These are phyloP conservation scores for Pedicia rivosa DNA, from an alignment of 2,888 invertebrate species.

Conservation along the genomic window DNA sequence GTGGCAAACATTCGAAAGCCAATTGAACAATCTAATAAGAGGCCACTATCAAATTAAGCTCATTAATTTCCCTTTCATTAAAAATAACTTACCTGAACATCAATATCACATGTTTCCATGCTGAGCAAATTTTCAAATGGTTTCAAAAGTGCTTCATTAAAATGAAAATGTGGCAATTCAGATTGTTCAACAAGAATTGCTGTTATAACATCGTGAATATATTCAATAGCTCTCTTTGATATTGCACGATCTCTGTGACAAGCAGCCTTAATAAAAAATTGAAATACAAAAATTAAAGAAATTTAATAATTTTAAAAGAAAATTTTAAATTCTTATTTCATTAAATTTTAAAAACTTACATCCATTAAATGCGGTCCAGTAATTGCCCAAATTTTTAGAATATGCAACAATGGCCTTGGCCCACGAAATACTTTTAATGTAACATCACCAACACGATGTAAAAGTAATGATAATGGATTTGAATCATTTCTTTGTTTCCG, in stretches of 20 bases:
- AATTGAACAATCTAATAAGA: background rate
- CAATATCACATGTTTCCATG: constrained; percentile 81
- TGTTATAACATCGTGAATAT: constrained; percentile 83
- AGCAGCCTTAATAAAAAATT: constrained; percentile 51
- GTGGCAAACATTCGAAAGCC: background rate
- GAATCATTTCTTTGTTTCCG: constrained; percentile 28
- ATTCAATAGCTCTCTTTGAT: constrained; percentile 80
- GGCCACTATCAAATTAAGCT: constrained; percentile 1
- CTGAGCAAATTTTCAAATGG: constrained; percentile 91
- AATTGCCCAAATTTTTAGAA: constrained; percentile 85
- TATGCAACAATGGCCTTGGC: constrained; percentile 74
- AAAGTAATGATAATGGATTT: constrained; percentile 40
- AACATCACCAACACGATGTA: constrained; percentile 77
- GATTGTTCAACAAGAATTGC: constrained; percentile 72
- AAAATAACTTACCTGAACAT: constrained; percentile 54
- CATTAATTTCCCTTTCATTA: background rate
- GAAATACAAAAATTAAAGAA: constrained; percentile 6
- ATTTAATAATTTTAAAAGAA: too few species aligned
- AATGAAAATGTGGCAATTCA: constrained; percentile 86
- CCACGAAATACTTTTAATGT: constrained; percentile 74
- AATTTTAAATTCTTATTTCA: background rate
- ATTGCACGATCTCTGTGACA: constrained; percentile 80
- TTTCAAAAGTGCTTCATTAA: constrained; percentile 86
- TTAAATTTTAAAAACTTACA: constrained; percentile 31
- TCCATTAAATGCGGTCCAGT: constrained; percentile 90